A percentile compares a stretch with the other conserved stretches of the same genome.
phyloP scores from a whole-genome alignment of 2,797 vertebrate species.

The Mareca penelope region DNA sequence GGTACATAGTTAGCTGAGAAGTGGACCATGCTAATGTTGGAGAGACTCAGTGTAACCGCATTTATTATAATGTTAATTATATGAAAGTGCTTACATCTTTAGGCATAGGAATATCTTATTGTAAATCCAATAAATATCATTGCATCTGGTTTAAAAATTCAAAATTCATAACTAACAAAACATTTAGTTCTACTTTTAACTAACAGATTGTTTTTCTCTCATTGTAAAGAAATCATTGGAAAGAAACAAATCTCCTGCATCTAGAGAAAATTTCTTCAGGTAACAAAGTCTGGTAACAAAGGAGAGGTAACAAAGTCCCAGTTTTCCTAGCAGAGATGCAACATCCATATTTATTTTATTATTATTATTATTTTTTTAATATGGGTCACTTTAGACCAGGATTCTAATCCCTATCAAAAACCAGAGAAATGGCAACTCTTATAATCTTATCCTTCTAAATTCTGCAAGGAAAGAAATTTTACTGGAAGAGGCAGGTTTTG shows the following conservation, averaged over 20 bases:
- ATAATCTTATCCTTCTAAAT: background rate
- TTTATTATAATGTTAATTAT: background rate
- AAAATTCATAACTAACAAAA: background rate
- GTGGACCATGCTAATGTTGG: background rate
- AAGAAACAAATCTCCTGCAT: background rate
- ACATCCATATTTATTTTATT: background rate
- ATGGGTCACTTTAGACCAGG: background rate
- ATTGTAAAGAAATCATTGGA: background rate
- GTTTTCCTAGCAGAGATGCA: conserved; percentile 26
- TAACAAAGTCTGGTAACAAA: background rate
- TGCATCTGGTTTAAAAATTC: background rate
- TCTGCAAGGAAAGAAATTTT: background rate
- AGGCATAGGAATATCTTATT: background rate
- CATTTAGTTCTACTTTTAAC: background rate
- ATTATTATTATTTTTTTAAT: background rate
- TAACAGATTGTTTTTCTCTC: background rate
- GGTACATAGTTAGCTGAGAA: background rate
- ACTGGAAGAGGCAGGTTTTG: background rate
- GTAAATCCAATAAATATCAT: background rate
- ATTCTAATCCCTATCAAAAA: conserved; percentile 16
- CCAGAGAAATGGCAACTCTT: background rate
- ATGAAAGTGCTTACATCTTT: background rate
- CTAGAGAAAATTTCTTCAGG: background rate
- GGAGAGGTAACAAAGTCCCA: background rate
- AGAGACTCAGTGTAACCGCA: background rate